Conservation (phyloP, 2,888 invertebrate genomes). For the Maniola hyperantus region DNA sequence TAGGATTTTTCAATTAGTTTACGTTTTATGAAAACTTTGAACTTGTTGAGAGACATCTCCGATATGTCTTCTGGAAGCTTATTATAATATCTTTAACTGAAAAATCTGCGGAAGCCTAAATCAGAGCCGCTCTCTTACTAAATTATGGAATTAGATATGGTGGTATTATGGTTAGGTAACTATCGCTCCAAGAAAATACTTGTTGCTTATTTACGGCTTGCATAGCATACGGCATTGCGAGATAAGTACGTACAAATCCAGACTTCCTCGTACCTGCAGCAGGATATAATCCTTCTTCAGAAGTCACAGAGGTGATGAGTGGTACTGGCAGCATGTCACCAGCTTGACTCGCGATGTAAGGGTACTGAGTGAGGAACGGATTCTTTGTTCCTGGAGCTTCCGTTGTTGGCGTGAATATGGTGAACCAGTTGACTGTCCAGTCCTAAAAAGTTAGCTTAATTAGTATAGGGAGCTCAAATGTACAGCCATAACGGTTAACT, state of each 20-base stretch:
- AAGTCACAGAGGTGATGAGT: constrained; percentile 86
- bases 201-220: no score
- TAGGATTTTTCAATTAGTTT: no score
- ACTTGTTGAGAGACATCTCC: no score
- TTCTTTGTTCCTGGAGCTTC: constrained; percentile 77
- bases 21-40: no score
- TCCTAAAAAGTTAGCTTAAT: constrained; percentile 50
- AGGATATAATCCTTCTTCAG: constrained; percentile 89
- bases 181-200: no score
- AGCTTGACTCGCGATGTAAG: constrained; percentile 82
- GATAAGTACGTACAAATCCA: not conserved
- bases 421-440: constrained; percentile 84
- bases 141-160: no score
- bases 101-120: no score
- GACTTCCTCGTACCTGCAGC: constrained; percentile 76
- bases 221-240: no score
- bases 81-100: not conserved
- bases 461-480: not conserved
- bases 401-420: constrained; percentile 88
- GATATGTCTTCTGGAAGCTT: no score
- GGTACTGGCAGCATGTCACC: constrained; percentile 86
- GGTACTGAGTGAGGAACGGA: constrained; percentile 86
- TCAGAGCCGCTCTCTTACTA: no score
- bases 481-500: no score
- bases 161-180: no score